Evolutionary conservation across 2,797 vertebrate genomes (phyloP).

Genomic region (Acestrorhynchus altus): DNA sequence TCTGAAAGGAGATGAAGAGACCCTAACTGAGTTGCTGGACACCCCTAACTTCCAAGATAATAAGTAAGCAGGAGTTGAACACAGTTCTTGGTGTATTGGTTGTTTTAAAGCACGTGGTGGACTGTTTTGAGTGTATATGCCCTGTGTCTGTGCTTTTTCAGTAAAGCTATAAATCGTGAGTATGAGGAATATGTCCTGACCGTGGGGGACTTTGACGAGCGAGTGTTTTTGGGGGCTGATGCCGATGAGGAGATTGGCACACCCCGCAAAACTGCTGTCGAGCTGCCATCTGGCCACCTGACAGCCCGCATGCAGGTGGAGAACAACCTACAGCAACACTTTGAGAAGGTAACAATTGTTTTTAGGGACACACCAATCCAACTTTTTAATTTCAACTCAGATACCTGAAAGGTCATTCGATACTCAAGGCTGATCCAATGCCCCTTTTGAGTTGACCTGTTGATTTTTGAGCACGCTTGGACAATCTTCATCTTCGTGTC

Average conservation of each 20-base stretch:
- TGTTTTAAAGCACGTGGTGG: background rate
- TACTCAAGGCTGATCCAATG: no score
- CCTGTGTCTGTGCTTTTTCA: slow-evolving; percentile 62
- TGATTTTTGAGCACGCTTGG: no score
- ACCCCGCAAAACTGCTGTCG: slow-evolving; percentile 81
- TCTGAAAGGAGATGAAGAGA: slow-evolving; percentile 86
- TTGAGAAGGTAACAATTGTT: slow-evolving; percentile 83
- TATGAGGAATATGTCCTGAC: slow-evolving; percentile 97
- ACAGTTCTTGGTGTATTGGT: background rate
- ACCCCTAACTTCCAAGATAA: slow-evolving; percentile 92
- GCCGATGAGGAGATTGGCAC: slow-evolving; percentile 97
- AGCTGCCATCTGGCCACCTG: slow-evolving; percentile 67
- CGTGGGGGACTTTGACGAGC: slow-evolving; percentile 96
- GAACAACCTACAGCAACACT: slow-evolving; percentile 87
- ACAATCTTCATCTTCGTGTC: no score
- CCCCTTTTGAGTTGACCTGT: no score
- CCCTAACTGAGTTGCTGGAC: slow-evolving; percentile 84
- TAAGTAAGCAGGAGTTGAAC: slow-evolving; percentile 78
- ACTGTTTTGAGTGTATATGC: background rate
- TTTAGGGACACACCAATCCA: background rate
- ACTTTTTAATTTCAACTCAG: no score
- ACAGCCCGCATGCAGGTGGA: slow-evolving; percentile 79
- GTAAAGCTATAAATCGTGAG: slow-evolving; percentile 93
- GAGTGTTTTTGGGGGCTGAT: slow-evolving; percentile 93
- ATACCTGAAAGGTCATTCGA: no score